phyloP scores from a whole-genome alignment of 2,888 invertebrate genomes.

The Chloroclystis v-ata region DNA sequence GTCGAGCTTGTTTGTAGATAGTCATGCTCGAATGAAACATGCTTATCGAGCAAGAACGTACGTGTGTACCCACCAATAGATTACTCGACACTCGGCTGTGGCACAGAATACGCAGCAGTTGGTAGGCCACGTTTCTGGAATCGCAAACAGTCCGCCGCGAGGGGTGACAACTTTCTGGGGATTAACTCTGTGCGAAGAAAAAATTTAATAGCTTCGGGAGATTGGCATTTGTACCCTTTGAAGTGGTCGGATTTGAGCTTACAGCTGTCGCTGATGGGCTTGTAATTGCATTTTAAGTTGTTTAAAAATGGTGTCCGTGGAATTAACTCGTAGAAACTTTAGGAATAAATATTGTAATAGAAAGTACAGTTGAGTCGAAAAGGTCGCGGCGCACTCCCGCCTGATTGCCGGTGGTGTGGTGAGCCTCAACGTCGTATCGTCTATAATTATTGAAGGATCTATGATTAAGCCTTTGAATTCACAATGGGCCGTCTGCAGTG shows the following conservation, averaged over 20 bases:
- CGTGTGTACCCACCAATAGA: too few species aligned
- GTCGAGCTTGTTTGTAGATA: too few species aligned
- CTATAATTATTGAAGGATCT: slow-evolving; percentile 26
- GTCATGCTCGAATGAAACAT: too few species aligned
- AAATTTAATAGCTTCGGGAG: slow-evolving; percentile 62
- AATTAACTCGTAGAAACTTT: not conserved
- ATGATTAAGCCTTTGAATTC: slow-evolving; percentile 28
- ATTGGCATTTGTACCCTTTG: slow-evolving; percentile 44
- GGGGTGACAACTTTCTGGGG: slow-evolving; percentile 54
- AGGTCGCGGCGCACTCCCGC: slow-evolving; percentile 13
- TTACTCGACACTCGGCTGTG: slow-evolving; percentile 11
- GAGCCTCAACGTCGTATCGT: slow-evolving; percentile 18
- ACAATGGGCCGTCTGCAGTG: slow-evolving; percentile 24
- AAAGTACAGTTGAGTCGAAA: slow-evolving; percentile 8
- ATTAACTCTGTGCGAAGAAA: slow-evolving; percentile 58
- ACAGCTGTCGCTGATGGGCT: slow-evolving; percentile 14
- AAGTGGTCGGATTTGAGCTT: slow-evolving; percentile 34
- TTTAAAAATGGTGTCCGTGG: not conserved
- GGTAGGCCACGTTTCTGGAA: not conserved
- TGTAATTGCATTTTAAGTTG: slow-evolving; percentile 1
- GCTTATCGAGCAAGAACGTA: too few species aligned
- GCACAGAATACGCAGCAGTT: slow-evolving; percentile 9
- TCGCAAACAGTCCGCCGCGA: not conserved
- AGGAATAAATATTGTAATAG: not conserved
- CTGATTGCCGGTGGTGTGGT: too few species aligned